Base-by-base conservation (phyloP, 2,113 vertebrate genomes). In the Regulus satrapa region DNA sequence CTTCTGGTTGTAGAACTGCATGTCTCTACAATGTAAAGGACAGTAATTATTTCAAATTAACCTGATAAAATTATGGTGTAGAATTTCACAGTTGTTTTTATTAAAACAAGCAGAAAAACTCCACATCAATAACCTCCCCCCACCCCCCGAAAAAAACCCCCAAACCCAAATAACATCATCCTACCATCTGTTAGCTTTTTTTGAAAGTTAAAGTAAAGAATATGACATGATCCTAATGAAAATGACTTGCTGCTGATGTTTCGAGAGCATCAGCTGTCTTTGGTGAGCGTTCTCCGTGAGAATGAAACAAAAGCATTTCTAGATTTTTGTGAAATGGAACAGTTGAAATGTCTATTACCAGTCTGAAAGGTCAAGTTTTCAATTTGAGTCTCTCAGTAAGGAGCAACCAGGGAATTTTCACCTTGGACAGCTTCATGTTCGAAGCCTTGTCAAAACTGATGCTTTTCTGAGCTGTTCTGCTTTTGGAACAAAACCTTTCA, bases 291-390 rank as follows among this genome's bases (percentile, higher is more conserved):
- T 84, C 36, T 48, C 36, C 6, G 11, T 20, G 34, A 67, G 40
- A 71, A 21, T 34, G 75, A 59, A 89, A 41, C 34, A 52, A 62
- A 88, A 36, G 9, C 9, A 25, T 66, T 29, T 48, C 18, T 67
- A 8, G 34, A 6, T 81, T 73, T 76, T 46, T 78, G 43, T 74
- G 61, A 67, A 91, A 68, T 56, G 3, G 41, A 83, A 18, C 29
- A 73, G 19, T 52, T 85, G 85, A 83, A 80, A 58, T 55, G 87
- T 40, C 79, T 46, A 3, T 90, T 63, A n/a, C 26, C 28, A 40
- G 51, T 59, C 59, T 77, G 52, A 92, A 89, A 95, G 77, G 80
- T 92, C 80, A 91, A 4, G 29, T 54, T 92, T 82, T 91, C 81
- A 55, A n/a, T 76, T 73, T 54, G 74, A 64, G 34, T 32, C 7